These are phyloP conservation scores for Hemithea aestivaria DNA, from an alignment of 2,888 invertebrate genomes.

Conservation along the genomic window DNA sequence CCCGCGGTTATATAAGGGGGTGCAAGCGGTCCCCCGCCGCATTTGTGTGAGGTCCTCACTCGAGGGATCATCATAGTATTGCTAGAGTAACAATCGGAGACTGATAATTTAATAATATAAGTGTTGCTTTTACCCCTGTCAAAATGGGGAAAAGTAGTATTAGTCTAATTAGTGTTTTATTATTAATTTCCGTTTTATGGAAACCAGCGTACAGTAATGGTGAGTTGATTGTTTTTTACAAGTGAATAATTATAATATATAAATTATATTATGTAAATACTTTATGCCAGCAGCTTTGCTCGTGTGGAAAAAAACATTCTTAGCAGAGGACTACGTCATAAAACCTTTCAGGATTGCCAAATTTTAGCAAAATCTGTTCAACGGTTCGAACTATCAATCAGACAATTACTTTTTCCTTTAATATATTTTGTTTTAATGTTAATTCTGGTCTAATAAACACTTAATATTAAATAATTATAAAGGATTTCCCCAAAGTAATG, in stretches of 20 bases:
- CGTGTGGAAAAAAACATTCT: no score
- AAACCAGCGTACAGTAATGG: conserved; percentile 55
- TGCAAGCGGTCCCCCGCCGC: conserved; percentile 33
- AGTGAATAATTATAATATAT: conserved; percentile 9
- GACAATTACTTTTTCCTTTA: no score
- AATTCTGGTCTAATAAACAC: no score
- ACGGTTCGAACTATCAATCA: no score
- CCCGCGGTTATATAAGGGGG: conserved; percentile 52
- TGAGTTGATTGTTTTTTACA: conserved; percentile 44
- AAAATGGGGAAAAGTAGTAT: conserved; percentile 66
- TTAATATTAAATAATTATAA: no score
- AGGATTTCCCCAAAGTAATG: no score
- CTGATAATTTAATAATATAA: conserved; percentile 48
- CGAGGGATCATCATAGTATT: conserved; percentile 55
- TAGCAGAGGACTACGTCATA: no score
- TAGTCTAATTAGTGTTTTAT: conserved; percentile 64
- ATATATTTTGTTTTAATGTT: no score
- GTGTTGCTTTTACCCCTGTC: conserved; percentile 54
- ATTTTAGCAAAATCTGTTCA: no score
- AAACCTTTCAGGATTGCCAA: no score
- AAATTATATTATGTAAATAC: no score
- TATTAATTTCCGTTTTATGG: conserved; percentile 68
- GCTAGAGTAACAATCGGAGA: conserved; percentile 51
- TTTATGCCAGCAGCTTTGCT: no score
- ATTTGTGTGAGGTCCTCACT: conserved; percentile 60